Base-by-base conservation (phyloP, 2,797 vertebrate species). In the Sebastes kiyomatsui region DNA sequence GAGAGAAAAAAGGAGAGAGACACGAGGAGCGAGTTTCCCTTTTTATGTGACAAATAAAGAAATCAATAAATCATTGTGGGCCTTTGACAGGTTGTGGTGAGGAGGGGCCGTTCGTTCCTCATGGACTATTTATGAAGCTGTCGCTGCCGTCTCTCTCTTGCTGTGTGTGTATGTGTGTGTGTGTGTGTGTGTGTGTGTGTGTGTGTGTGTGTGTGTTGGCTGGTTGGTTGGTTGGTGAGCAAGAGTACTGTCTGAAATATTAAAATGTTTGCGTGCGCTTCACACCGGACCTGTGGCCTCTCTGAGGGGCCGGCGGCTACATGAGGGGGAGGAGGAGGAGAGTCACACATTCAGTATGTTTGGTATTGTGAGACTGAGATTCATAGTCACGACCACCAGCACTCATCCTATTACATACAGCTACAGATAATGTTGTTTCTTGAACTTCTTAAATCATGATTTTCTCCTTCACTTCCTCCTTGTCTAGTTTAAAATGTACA, bases 31-130 rank as follows among this genome's bases (percentile, higher is more conserved):
- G 73, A 89, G 84, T 87, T 91, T 90, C 83, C 75, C 75, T 90
- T 93, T 95, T 94, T 91, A 90, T 95, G 93, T 95, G 92, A 95
- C 94, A 95, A 95, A 96, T 94, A 93, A 94, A 95, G 90, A 94
- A 94, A 95, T 95, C 94, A 95, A 96, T 96, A 95, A 96, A 96
- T 96, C 94, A 95, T 95, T 91, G 92, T 72, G 88, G 79, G 89
- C 79, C 88, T 93, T 92, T 94, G 93, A 94, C 94, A 92, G 92
- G 91, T 86, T 87, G 92, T 83, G 84, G 90, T 72, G 86, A 89
- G 88, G 89, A 69, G 90, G 85, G 89, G 90, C 82, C 75, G 85
- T 86, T 93, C 87, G 82, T 88, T 95, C 88, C 90, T 96, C 95
- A 95, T 96, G 77, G 93, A 94, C 89, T 95, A 96, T 96, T 96